phyloP scores from a whole-genome alignment of 2,113 vertebrate genomes.

The Neomonachus schauinslandi region DNA sequence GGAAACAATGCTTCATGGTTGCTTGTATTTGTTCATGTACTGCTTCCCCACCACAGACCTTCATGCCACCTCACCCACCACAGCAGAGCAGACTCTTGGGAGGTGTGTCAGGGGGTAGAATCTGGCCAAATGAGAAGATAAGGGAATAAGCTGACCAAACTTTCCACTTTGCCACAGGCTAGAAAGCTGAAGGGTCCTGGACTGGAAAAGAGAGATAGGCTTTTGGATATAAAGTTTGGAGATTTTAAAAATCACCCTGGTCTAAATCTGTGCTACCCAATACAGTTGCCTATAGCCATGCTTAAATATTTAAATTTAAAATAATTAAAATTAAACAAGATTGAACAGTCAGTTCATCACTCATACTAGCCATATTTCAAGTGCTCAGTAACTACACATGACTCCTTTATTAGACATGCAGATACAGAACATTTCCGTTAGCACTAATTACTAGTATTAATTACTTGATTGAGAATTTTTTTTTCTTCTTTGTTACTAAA shows the following conservation, averaged over 20 bases:
- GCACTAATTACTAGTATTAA: not conserved
- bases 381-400: not conserved
- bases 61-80: not conserved
- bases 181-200: not conserved
- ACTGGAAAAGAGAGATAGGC: not conserved
- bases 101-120: not conserved
- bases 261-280: not conserved
- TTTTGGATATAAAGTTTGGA: not conserved
- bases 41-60: too few relatives aligned
- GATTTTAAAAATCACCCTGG: not conserved
- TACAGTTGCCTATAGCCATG: not conserved
- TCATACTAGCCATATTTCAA: not conserved
- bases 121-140: not conserved
- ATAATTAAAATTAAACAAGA: not conserved
- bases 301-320: not conserved
- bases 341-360: not conserved
- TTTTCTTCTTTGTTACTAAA: not conserved
- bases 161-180: not conserved
- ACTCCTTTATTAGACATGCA: not conserved
- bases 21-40: not conserved
- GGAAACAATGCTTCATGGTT: not conserved
- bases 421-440: not conserved
- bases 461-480: not conserved
- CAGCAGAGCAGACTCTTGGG: not conserved
- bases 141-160: not conserved